Percentiles rank a stretch among this genome's conserved stretches.
phyloP scores from a whole-genome alignment of 53 echinoderm and acorn worm genomes.

The Pentamera pediparva region DNA sequence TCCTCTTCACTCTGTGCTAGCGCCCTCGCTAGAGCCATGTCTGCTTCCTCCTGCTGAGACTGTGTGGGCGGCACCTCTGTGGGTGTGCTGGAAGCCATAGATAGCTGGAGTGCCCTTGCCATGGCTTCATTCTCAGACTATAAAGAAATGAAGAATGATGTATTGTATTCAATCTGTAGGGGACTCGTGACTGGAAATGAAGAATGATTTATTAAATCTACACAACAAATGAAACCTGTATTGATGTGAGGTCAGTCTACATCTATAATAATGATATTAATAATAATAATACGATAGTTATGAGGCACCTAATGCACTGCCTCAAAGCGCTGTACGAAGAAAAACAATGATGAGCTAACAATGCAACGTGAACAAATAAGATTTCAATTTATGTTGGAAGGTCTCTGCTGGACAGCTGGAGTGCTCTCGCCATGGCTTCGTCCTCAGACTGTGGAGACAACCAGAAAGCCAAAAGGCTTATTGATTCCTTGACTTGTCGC shows the following conservation, averaged over 20 bases:
- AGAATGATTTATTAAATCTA: neutral
- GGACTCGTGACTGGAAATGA: neutral
- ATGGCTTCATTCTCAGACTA: constrained; percentile 99
- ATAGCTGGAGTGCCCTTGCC: constrained; percentile 90
- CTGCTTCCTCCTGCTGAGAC: constrained; percentile 73
- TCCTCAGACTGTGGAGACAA: constrained; percentile 98
- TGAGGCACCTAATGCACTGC: too few species aligned
- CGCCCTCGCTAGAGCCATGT: constrained; percentile 75
- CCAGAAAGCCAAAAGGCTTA: too few species aligned
- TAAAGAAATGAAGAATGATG: neutral
- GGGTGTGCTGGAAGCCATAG: constrained; percentile 39
- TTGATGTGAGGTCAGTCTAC: too few species aligned
- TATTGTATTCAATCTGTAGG: neutral
- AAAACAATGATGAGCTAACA: too few species aligned
- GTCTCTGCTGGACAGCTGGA: constrained; percentile 92
- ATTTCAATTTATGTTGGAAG: too few species aligned
- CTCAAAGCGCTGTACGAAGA: too few species aligned
- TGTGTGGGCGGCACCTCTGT: constrained; percentile 12
- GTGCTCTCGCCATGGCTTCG: constrained; percentile 93
- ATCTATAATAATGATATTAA: too few species aligned
- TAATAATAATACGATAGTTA: too few species aligned
- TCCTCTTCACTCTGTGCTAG: constrained; percentile 83
- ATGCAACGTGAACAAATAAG: too few species aligned
- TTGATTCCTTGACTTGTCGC: too few species aligned
- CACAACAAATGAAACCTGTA: neutral